Evolutionary conservation across 2,888 invertebrate species (phyloP).

Genomic region (Trachelus troglodyta): DNA sequence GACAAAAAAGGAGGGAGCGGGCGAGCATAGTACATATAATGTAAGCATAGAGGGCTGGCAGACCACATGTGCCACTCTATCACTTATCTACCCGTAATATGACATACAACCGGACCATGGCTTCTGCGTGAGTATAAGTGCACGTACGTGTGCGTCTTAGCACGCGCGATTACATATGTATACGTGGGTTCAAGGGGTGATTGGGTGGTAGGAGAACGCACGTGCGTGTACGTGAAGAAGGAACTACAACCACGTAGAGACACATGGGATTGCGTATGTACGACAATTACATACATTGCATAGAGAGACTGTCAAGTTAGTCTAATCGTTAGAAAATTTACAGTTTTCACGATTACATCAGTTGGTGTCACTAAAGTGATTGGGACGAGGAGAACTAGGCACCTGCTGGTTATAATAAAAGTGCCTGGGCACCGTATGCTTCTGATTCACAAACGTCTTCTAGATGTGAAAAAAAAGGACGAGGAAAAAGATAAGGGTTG

Average conservation of each 20-base stretch:
- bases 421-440: background rate
- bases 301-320: background rate
- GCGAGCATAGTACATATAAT: constrained; percentile 49
- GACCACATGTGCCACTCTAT: constrained; percentile 63
- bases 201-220: constrained; percentile 20
- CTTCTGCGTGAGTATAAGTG: background rate
- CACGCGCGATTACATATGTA: constrained; percentile 27
- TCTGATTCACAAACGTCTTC: background rate
- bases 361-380: background rate
- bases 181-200: constrained; percentile 28
- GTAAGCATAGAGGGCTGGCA: constrained; percentile 62
- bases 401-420: background rate
- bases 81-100: constrained; percentile 59
- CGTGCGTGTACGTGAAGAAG: constrained; percentile 17
- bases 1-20: constrained; percentile 49
- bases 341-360: background rate
- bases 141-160: constrained; percentile 11
- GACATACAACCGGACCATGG: constrained; percentile 47
- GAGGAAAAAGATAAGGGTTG: constrained; percentile 15
- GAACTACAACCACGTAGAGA: background rate
- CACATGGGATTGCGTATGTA: background rate
- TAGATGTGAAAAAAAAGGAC: constrained; percentile 11
- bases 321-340: background rate
- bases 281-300: background rate
- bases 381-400: background rate